These are phyloP conservation scores for Ctenomys sociabilis DNA, from an alignment of 2,113 vertebrate genomes.

Conservation along the genomic window DNA sequence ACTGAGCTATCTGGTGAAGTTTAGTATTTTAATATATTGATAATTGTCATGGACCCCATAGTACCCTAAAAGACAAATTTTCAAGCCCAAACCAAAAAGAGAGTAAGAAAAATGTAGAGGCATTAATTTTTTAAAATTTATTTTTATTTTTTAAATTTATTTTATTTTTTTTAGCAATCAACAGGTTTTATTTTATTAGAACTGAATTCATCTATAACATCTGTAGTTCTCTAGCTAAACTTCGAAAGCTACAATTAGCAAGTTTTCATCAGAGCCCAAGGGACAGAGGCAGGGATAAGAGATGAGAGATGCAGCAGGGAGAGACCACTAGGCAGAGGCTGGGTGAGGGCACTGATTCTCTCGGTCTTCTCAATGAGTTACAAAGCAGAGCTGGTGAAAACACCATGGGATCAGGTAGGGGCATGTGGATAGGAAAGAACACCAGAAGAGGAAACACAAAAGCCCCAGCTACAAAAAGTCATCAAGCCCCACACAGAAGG, in stretches of 20 bases:
- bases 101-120: no score
- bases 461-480: conserved; percentile 70
- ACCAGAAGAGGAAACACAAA: conserved; percentile 65
- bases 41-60: neutral
- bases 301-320: conserved; percentile 44
- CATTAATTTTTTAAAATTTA: neutral
- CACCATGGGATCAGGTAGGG: conserved; percentile 11
- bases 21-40: neutral
- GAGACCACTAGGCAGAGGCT: conserved; percentile 41
- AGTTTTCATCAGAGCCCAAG: conserved; percentile 82
- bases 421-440: conserved; percentile 42
- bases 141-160: no score
- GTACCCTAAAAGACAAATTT: neutral
- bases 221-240: conserved; percentile 80
- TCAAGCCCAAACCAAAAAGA: neutral
- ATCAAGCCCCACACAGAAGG: conserved; percentile 54
- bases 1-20: neutral
- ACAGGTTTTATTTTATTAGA: conserved; percentile 82
- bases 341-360: conserved; percentile 22
- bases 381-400: conserved; percentile 25
- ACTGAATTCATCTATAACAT: conserved; percentile 78
- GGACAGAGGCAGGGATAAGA: conserved; percentile 36
- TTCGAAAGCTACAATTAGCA: conserved; percentile 81
- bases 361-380: conserved; percentile 58
- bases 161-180: conserved; percentile 78